Evolutionary conservation across 92 coral and sea anemone species (phyloP), one percentile per base, ranked within the genome.

Genomic region (Galaxea fascicularis): DNA sequence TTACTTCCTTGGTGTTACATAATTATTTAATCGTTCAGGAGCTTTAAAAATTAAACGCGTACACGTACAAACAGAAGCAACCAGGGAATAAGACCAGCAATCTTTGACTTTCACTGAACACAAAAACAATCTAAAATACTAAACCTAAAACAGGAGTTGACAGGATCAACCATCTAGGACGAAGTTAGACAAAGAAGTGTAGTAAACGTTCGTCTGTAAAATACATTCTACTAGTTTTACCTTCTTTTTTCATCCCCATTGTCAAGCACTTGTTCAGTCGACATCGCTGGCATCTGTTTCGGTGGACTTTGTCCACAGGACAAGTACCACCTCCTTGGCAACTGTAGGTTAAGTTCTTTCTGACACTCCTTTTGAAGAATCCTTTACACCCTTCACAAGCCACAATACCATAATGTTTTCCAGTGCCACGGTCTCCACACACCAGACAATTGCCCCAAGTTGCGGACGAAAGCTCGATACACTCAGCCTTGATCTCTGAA

Each of bases 311-410:
- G 64, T 97, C 95, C 28, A 97, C 90, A 7, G 93, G 91, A 53
- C 99, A 97, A 14, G 82, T 86, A 0, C 94, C 92, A 35, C 74
- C 78, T 26, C 92, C 97, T 44, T 94, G 94, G 62, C 99, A 97
- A 49, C 94, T 69, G 78, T 97, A 97, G 17, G 60, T 68, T 45
- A 95, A 86, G 44, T 88, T 93, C 69, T 93, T 97, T 2, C 99
- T 85, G 13, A 97, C 74, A 52, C 97, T 94, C 45, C 99, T 68
- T 79, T 95, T 95, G 82, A 97, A 97, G 62, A 97, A 97, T 24
- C 99, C 99, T 56, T 97, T 97, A 79, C 99, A 97, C 12, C 99
- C 99, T 79, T 97, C 99, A 27, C 99, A 97, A 18, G 99, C 92
- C 21, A 95, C 89, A 29, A 95, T 93, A 21, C 99, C 99, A 80